These are phyloP conservation scores for Bombycilla garrulus DNA, from an alignment of 2,113 vertebrate species.

Conservation along the genomic window DNA sequence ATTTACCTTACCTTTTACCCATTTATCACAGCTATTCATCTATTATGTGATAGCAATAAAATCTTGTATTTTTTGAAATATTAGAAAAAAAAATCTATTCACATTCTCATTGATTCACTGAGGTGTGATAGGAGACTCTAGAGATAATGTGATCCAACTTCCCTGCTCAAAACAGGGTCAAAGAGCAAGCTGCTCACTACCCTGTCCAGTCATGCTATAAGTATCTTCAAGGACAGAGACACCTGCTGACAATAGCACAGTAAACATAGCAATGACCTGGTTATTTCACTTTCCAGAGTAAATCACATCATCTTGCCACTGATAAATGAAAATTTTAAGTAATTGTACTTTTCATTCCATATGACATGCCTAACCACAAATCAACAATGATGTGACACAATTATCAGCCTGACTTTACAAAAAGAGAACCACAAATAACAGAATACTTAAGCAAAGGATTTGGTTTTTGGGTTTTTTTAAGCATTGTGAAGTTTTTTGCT, in stretches of 20 bases:
- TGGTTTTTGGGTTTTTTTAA: rapidly evolving
- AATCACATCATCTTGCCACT: neutral
- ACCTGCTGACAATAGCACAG: neutral
- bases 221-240: neutral
- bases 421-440: neutral
- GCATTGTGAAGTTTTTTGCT: neutral
- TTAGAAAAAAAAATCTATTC: neutral
- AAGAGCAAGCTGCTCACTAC: neutral
- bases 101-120: neutral
- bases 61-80: neutral
- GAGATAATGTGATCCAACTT: neutral
- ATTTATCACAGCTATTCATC: neutral
- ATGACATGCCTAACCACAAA: neutral
- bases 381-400: neutral
- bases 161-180: neutral
- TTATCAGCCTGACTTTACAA: neutral
- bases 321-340: neutral
- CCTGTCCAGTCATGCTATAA: neutral
- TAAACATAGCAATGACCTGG: neutral
- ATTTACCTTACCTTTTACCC: neutral
- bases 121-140: neutral
- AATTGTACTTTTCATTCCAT: neutral
- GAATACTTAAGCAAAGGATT: neutral
- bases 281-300: neutral
- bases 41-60: neutral